phyloP scores from a whole-genome alignment of 2,888 invertebrate species.

The Lepidocyrtoides sp. region DNA sequence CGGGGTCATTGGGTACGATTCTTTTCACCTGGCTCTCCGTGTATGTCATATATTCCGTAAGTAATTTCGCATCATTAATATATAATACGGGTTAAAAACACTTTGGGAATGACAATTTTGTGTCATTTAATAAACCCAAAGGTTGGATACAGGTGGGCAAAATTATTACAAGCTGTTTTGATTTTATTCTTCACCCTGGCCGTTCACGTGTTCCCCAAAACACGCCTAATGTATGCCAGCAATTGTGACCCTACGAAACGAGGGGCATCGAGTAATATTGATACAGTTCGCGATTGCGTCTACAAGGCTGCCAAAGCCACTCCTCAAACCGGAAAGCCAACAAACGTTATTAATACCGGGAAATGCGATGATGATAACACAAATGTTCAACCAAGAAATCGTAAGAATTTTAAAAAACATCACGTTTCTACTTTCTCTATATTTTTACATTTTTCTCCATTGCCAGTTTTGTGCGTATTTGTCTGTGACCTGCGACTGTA shows the following conservation, averaged over 20 bases:
- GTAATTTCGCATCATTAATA: neutral
- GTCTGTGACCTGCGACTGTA: conserved; percentile 79
- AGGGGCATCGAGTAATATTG: neutral
- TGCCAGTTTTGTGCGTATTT: conserved; percentile 81
- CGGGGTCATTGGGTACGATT: conserved; percentile 55
- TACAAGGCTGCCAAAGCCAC: conserved; percentile 1
- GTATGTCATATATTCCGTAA: conserved; percentile 23
- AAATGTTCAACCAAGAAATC: conserved; percentile 5
- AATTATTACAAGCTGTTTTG: conserved; percentile 51
- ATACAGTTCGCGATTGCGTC: conserved; percentile 40
- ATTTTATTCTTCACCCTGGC: conserved; percentile 61
- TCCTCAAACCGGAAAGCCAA: neutral
- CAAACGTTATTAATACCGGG: neutral
- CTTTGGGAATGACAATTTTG: neutral
- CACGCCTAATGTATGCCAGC: conserved; percentile 49
- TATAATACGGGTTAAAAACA: neutral
- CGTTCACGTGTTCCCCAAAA: conserved; percentile 67
- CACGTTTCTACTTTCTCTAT: neutral
- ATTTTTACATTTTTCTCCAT: too few species aligned
- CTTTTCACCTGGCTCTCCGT: conserved; percentile 50
- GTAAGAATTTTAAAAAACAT: neutral
- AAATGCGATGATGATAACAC: conserved; percentile 29
- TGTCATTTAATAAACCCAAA: neutral
- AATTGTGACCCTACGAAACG: neutral
- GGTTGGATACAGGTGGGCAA: conserved; percentile 75